phyloP scores from a whole-genome alignment of 2,888 invertebrate species.

The Axea sp. region DNA sequence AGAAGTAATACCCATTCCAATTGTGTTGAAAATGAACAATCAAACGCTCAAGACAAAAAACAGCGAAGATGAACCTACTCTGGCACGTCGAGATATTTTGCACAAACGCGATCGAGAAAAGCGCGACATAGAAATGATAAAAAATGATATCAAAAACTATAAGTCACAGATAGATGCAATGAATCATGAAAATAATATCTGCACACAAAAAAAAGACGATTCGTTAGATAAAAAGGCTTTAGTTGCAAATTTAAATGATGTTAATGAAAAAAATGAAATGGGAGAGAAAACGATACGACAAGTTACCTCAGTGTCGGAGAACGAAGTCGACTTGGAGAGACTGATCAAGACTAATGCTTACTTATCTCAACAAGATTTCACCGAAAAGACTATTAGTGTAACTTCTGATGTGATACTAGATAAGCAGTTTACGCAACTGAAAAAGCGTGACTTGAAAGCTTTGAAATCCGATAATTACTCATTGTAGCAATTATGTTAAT shows the following conservation, averaged over 20 bases:
- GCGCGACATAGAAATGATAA: too few species aligned
- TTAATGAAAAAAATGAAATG: neutral
- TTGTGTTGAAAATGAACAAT: constrained; percentile 72
- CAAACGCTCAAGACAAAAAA: constrained; percentile 66
- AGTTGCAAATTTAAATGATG: neutral
- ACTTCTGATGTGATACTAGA: constrained; percentile 61
- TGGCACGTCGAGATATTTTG: constrained; percentile 69
- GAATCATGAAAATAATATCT: neutral
- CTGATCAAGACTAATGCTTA: constrained; percentile 69
- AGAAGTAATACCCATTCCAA: constrained; percentile 67
- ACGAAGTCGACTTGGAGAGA: constrained; percentile 11
- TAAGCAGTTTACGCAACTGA: constrained; percentile 66
- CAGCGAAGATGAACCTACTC: constrained; percentile 51
- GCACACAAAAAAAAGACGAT: neutral
- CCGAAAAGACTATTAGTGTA: constrained; percentile 64
- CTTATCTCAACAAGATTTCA: constrained; percentile 68
- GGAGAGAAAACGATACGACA: constrained; percentile 12
- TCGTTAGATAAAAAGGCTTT: neutral
- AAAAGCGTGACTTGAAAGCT: constrained; percentile 73
- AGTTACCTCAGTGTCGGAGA: neutral
- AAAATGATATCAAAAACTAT: too few species aligned
- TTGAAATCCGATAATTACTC: constrained; percentile 50
- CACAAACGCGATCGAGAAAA: constrained; percentile 72
- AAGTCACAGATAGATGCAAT: too few species aligned
- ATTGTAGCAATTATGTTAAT: constrained; percentile 2